Conservation (phyloP, 2,888 invertebrate genomes). For the Merodon equestris region DNA sequence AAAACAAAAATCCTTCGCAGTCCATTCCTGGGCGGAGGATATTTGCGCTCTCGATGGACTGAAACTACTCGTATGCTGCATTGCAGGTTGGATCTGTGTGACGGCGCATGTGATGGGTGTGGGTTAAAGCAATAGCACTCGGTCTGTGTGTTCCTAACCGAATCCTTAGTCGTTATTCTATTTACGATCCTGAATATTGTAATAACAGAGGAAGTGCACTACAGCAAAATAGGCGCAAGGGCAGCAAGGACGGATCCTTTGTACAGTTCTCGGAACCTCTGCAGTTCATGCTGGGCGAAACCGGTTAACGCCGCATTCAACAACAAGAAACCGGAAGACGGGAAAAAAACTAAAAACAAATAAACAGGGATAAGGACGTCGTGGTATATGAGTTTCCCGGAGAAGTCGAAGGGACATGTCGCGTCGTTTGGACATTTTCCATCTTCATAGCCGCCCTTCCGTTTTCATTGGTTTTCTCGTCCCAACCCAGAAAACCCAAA, state of each 20-base stretch:
- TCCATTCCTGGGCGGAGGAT: constrained; percentile 14
- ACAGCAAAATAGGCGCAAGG: constrained; percentile 17
- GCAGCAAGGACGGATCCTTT: not conserved
- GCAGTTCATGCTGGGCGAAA: constrained; percentile 34
- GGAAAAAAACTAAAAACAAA: constrained; percentile 9
- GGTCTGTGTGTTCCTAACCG: constrained; percentile 20
- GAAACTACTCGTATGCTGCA: constrained; percentile 47
- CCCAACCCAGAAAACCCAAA: constrained; percentile 10
- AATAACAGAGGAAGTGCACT: constrained; percentile 55
- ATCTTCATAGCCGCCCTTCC: constrained; percentile 45
- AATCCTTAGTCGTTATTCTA: constrained; percentile 41
- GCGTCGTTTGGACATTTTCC: constrained; percentile 55
- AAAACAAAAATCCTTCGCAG: too few relatives aligned
- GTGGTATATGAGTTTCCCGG: constrained; percentile 17
- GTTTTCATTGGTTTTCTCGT: constrained; percentile 11
- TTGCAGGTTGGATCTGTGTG: constrained; percentile 50
- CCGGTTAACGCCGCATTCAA: not conserved
- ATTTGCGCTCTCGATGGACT: constrained; percentile 40
- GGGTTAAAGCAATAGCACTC: constrained; percentile 18
- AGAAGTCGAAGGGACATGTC: constrained; percentile 41
- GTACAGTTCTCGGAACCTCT: constrained; percentile 1
- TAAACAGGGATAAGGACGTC: constrained; percentile 22
- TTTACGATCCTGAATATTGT: constrained; percentile 62
- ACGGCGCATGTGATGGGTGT: constrained; percentile 32
- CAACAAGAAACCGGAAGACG: constrained; percentile 28